phyloP scores from a whole-genome alignment of 1,140 invertebrate species.

The Lepidurus arcticus region DNA sequence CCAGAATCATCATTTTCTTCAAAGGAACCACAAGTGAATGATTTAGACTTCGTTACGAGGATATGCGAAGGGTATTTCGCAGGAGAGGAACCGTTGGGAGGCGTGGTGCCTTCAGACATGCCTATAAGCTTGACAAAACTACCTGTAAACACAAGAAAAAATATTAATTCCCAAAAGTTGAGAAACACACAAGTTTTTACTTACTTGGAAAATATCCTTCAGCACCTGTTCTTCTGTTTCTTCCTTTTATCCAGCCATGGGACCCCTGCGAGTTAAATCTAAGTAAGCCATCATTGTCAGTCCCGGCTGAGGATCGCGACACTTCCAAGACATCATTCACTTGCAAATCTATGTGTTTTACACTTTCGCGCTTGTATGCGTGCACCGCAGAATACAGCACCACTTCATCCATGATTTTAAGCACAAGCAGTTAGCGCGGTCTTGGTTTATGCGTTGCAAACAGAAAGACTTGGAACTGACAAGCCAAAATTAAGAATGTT shows the following conservation, averaged over 20 bases:
- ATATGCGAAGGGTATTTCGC: constrained; percentile 29
- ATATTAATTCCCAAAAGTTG: constrained; percentile 13
- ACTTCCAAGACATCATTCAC: constrained; percentile 26
- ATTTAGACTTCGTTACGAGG: neutral
- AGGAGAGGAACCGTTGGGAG: constrained; percentile 36
- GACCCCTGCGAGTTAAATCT: constrained; percentile 11
- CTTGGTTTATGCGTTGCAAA: neutral
- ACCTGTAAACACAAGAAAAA: constrained; percentile 37
- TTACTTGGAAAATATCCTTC: constrained; percentile 35
- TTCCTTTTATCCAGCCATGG: constrained; percentile 34
- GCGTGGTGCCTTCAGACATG: constrained; percentile 25
- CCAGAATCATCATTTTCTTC: constrained; percentile 39
- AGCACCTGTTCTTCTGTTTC: constrained; percentile 32
- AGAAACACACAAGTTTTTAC: neutral
- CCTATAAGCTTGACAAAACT: constrained; percentile 25
- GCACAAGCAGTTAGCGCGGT: neutral
- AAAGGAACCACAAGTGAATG: constrained; percentile 23
- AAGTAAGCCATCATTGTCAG: neutral
- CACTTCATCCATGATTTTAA: constrained; percentile 15
- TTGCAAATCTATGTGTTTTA: constrained; percentile 15
- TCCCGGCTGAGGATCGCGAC: neutral
- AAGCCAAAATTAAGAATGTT: no score
- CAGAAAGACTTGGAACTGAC: no score
- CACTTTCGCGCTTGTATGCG: constrained; percentile 11
- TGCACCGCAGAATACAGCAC: neutral